Percentiles rank a stretch among this genome's conserved stretches.
Conservation (phyloP, 2,113 vertebrate genomes). For the Tricholaema leucomelas region DNA sequence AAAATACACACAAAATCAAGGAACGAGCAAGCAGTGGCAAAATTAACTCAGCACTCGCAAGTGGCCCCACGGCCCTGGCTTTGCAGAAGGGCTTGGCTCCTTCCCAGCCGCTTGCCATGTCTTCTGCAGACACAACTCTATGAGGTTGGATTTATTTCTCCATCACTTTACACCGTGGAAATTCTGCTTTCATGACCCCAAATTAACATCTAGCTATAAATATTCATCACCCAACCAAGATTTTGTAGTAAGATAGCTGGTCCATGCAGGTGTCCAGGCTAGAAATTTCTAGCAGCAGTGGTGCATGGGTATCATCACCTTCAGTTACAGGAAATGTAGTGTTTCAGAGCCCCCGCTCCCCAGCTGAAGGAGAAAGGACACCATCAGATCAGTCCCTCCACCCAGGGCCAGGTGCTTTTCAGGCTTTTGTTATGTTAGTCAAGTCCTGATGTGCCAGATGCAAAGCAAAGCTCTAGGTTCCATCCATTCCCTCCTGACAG, state of each 20-base stretch:
- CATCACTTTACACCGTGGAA: background rate
- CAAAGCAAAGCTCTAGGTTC: background rate
- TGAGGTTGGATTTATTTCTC: background rate
- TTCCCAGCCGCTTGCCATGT: rapidly evolving
- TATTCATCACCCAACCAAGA: background rate
- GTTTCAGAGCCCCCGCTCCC: background rate
- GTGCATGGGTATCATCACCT: background rate
- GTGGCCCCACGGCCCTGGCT: background rate
- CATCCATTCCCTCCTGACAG: background rate
- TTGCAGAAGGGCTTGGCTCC: background rate
- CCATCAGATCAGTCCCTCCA: background rate
- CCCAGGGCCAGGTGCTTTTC: background rate
- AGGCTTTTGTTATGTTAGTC: background rate
- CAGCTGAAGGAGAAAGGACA: background rate
- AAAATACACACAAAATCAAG: slow-evolving; percentile 30
- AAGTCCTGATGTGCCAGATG: background rate
- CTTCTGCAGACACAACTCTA: background rate
- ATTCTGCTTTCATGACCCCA: background rate
- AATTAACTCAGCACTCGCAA: background rate
- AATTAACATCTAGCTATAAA: background rate
- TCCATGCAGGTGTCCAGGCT: rapidly evolving
- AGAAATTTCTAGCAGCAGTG: background rate
- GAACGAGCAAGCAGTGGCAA: background rate
- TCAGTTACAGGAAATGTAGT: background rate
- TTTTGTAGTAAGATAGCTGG: background rate